Evolutionary conservation across 2,888 invertebrate species (phyloP), one percentile per base, ranked within the genome.

Genomic region (Caenorhabditis sinica): DNA sequence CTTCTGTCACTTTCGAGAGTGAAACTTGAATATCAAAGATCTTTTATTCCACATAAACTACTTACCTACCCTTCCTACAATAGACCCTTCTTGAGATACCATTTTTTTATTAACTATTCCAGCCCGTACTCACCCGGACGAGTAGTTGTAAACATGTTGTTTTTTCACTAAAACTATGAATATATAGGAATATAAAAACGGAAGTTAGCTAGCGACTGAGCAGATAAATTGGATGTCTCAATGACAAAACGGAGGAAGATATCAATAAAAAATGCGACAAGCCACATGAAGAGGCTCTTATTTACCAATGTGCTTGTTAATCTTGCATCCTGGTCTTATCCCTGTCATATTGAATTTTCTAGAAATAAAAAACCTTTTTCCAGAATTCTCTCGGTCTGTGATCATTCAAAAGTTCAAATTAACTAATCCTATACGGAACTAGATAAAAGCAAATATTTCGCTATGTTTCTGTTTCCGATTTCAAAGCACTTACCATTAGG

Each of bases 221-320:
- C 40, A 56, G 69, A 61, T 60, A 72, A 72, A 72, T 58, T 30
- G 28, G 33, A 72, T 60, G 58, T 63, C 56, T 66, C 53, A 66
- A 60, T 71, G 71, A 51, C 30, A 65, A 65, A 28, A 53, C 53
- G 61, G 63, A 72, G 40, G 66, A n/a, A 51, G 61, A 82, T 75
- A 71, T 75, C 75, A 75, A 61, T 75, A 69, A 81, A 82, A 82
- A 72, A 65, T 66, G 68, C 73, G 74, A 73, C 73, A 81, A 68
- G 63, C 28, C 61, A 45, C 49, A 66, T 51, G 71, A 63, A 73
- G 68, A 58, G 65, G 51, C 74, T 74, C 63, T 69, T 82, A 66
- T 82, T 82, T 82, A 72, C 82, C 82, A 51, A 82, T 56, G 82
- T 82, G 82, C 82, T 82, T 76, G 71, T 80, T 72, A 63, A 80